Base-by-base conservation (phyloP, 1,140 invertebrate species). In the Solenopsis invicta region DNA sequence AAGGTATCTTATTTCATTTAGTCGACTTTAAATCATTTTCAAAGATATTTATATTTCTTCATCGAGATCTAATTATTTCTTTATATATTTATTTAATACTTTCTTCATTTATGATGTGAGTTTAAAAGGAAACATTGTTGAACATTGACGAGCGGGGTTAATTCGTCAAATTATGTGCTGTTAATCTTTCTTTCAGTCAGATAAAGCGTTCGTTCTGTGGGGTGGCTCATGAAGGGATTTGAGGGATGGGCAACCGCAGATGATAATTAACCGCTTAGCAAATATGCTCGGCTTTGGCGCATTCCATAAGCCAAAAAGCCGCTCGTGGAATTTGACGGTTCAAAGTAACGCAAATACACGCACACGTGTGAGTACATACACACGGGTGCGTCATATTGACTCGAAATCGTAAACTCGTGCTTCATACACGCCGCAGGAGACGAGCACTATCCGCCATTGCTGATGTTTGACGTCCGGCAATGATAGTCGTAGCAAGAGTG, bases 251-350 rank as follows among this genome's bases (percentile, higher is more conserved):
- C 37, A 84, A 52, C 52, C 37, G 59, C 71, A 88, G 62, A 89
- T 87, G 89, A 92, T 93, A 93, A 93, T 93, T 93, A 93, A 93
- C 92, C 91, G 87, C 87, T 92, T 89, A 5, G 91, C 87, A 93
- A 93, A 93, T 92, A 93, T 89, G 72, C 72, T 81, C 71, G 24
- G 86, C 91, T 91, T 88, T 90, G 77, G 48, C 48, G 86, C 84
- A 88, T 92, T 88, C 84, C 78, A 89, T 90, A 89, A 90, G 85
- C 87, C 89, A 92, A 90, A 93, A 92, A 89, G 78, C 86, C 64
- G 69, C 24, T 64, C 50, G 54, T 72, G 71, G 75, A 90, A 88
- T 92, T 86, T 80, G 80, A 66, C n/a, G 76, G 87, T 84, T 90
- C 92, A 90, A 92, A 93, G 91, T 88, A 93, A 92, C 91, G 86